These are phyloP conservation scores for Neogale vison DNA, from an alignment of 2,113 vertebrate genomes.

Conservation along the genomic window DNA sequence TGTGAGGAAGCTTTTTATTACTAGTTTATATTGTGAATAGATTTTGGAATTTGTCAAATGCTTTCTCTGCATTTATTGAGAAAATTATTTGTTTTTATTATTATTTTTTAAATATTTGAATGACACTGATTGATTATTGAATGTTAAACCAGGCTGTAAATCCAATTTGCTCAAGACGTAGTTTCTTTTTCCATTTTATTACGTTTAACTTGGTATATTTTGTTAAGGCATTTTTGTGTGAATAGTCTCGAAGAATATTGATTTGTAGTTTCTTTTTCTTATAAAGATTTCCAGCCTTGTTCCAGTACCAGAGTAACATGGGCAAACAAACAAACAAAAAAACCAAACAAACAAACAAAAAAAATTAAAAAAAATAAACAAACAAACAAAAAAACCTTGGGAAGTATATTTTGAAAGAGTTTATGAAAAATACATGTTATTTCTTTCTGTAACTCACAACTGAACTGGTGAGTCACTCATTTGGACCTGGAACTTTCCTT, in stretches of 20 bases:
- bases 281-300: not conserved
- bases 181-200: not conserved
- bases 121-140: not conserved
- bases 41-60: not conserved
- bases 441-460: not conserved
- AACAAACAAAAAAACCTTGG: no score
- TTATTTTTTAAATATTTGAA: not conserved
- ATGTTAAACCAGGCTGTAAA: not conserved
- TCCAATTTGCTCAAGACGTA: not conserved
- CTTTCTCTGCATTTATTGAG: not conserved
- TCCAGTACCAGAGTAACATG: not conserved
- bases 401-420: not conserved
- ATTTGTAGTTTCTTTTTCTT: constrained; percentile 8
- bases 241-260: not conserved
- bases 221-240: not conserved
- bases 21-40: not conserved
- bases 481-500: not conserved
- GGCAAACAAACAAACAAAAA: no score
- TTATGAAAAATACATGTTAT: not conserved
- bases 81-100: not conserved
- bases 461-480: not conserved
- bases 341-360: no score
- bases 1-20: not conserved
- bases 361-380: no score
- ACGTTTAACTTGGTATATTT: not conserved